Evolutionary conservation across 1,140 invertebrate species (phyloP).

Genomic region (Tetraneura akinire): DNA sequence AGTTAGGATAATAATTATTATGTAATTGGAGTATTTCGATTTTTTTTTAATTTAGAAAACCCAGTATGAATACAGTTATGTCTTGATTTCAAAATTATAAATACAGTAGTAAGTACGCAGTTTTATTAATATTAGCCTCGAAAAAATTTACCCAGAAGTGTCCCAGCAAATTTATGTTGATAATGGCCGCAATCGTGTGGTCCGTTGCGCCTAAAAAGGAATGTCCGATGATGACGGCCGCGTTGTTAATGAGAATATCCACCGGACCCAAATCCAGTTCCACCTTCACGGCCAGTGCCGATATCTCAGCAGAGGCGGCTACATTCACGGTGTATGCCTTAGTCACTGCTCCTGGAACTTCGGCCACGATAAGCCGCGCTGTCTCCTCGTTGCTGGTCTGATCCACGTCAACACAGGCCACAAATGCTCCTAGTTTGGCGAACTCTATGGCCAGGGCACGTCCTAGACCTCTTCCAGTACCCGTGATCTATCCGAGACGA

Average conservation of each 20-base stretch:
- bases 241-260: conserved; percentile 60
- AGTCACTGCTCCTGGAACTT: neutral
- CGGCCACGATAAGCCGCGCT: conserved; percentile 57
- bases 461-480: conserved; percentile 70
- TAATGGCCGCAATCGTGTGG: conserved; percentile 38
- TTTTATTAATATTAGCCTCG: no score
- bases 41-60: no score
- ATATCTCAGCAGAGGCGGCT: conserved; percentile 56
- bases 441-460: conserved; percentile 67
- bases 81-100: no score
- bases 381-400: conserved; percentile 62
- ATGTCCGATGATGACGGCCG: conserved; percentile 57
- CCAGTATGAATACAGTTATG: no score
- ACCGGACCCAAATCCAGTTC: conserved; percentile 58
- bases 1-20: no score
- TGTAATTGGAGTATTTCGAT: no score
- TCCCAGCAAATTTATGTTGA: conserved; percentile 53
- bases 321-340: conserved; percentile 59
- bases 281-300: conserved; percentile 56
- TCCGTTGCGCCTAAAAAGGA: conserved; percentile 71
- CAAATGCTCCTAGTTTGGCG: conserved; percentile 64
- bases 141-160: conserved; percentile 54
- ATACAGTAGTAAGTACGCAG: no score
- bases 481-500: conserved; percentile 64
- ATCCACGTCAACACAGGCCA: conserved; percentile 71